These are phyloP conservation scores for Myzus persicae DNA, from an alignment of 1,140 invertebrate species.

Conservation along the genomic window DNA sequence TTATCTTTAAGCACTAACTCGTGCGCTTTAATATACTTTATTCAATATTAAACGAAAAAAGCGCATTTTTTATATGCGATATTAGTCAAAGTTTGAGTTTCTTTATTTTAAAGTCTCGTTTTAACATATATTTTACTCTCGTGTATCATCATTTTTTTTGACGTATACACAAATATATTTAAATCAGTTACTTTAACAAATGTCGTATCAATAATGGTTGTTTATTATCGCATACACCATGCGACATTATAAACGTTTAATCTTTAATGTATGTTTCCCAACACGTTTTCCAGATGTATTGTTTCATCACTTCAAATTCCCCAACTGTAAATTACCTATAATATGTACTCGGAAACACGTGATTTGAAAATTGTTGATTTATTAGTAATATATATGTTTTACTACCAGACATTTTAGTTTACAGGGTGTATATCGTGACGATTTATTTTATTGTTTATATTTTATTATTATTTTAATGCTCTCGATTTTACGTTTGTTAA, in stretches of 20 bases:
- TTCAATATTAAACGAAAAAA: neutral
- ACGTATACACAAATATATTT: neutral
- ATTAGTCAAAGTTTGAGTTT: neutral
- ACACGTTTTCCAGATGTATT: neutral
- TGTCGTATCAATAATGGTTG: neutral
- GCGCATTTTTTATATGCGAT: neutral
- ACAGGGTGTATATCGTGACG: neutral
- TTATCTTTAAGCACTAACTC: neutral
- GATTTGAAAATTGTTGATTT: neutral
- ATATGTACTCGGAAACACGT: neutral
- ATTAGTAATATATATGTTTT: neutral
- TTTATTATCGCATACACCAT: neutral
- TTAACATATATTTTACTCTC: neutral
- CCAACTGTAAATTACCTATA: neutral
- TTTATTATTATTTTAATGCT: too few species aligned
- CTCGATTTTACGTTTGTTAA: neutral
- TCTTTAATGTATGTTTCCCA: neutral
- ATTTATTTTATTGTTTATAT: neutral
- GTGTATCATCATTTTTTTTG: neutral
- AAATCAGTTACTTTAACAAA: neutral
- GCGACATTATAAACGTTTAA: neutral
- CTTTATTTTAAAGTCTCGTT: neutral
- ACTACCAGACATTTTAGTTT: neutral
- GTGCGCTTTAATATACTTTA: neutral
- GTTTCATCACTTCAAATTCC: neutral